These are phyloP conservation scores for Limnodromus scolopaceus DNA, from an alignment of 2,797 vertebrate genomes.

Conservation along the genomic window DNA sequence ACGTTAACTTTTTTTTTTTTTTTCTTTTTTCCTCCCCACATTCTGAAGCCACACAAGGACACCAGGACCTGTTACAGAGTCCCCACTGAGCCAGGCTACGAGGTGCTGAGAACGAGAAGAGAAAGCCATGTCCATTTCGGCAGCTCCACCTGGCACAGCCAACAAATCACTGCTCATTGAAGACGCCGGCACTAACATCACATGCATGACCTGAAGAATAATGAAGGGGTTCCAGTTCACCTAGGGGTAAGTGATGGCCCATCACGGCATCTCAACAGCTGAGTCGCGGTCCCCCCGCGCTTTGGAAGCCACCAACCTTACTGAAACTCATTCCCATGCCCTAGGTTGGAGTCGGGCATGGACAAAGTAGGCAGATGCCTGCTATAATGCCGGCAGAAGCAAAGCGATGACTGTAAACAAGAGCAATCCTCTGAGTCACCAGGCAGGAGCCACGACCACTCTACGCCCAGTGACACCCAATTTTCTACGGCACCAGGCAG, in stretches of 20 bases:
- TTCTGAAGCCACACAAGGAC: rapidly evolving
- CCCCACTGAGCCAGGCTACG: not conserved
- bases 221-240: not conserved
- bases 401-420: not conserved
- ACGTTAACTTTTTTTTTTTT: not conserved
- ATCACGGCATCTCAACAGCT: rapidly evolving
- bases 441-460: not conserved
- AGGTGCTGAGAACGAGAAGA: rapidly evolving
- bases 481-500: rapidly evolving
- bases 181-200: rapidly evolving
- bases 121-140: not conserved
- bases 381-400: rapidly evolving
- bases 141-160: not conserved
- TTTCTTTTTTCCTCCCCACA: not conserved
- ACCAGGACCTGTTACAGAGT: not conserved
- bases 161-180: not conserved
- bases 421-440: not conserved
- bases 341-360: rapidly evolving
- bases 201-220: rapidly evolving
- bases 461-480: not conserved
- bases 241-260: not conserved
- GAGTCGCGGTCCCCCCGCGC: too few species aligned
- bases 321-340: not conserved
- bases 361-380: not conserved
- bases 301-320: not conserved